Conservation (phyloP, 1,140 invertebrate genomes). For the Eufriesea mexicana region DNA sequence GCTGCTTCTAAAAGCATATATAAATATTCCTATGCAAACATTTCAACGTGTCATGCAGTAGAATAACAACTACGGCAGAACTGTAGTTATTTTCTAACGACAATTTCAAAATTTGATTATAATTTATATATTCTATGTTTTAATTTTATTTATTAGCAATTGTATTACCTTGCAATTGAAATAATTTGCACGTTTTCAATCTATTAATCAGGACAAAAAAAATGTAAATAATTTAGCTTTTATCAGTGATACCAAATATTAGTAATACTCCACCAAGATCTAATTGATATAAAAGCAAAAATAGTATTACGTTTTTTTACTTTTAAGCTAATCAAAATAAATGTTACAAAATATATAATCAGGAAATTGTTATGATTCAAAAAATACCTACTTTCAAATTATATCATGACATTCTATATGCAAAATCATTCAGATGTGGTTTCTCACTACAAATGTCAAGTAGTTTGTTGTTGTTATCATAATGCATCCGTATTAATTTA, state of each 20-base stretch:
- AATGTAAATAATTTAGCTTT: not conserved
- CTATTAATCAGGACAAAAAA: not conserved
- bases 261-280: constrained; percentile 6
- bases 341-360: not conserved
- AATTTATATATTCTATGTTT: constrained; percentile 18
- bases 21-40: constrained; percentile 36
- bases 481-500: constrained; percentile 71
- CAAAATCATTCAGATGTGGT: constrained; percentile 1
- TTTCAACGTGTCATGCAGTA: constrained; percentile 22
- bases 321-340: constrained; percentile 8
- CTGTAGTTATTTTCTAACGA: constrained; percentile 15
- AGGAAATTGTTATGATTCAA: constrained; percentile 1
- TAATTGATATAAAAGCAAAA: constrained; percentile 3
- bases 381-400: not conserved
- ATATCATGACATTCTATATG: not conserved
- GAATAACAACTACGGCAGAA: constrained; percentile 15
- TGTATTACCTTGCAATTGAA: not conserved
- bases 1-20: constrained; percentile 32
- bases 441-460: not conserved
- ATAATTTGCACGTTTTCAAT: constrained; percentile 40
- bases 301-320: not conserved
- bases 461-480: not conserved
- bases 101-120: constrained; percentile 28
- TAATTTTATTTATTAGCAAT: not conserved
- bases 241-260: not conserved